phyloP scores from a whole-genome alignment of 2,113 vertebrate genomes.

The Myrmecobius fasciatus region DNA sequence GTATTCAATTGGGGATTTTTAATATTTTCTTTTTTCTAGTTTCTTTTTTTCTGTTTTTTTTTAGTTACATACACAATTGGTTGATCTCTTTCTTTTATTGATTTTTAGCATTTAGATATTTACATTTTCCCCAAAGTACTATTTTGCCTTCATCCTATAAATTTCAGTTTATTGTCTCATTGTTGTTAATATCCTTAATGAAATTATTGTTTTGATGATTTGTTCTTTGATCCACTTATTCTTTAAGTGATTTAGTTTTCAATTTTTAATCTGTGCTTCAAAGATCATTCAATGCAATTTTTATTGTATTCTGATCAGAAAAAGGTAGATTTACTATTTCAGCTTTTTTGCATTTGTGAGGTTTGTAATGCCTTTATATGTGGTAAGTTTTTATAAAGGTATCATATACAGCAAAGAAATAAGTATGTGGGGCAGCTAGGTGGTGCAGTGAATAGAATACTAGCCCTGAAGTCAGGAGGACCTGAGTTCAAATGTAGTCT shows the following conservation, averaged over 20 bases:
- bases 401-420: neutral
- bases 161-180: neutral
- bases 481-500: no score
- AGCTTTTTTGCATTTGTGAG: neutral
- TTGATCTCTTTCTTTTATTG: neutral
- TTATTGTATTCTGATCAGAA: neutral
- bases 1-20: neutral
- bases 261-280: neutral
- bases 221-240: neutral
- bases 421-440: no score
- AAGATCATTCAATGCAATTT: neutral
- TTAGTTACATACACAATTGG: neutral
- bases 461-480: no score
- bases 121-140: neutral
- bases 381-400: neutral
- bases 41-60: neutral
- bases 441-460: no score
- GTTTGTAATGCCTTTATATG: neutral
- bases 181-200: neutral
- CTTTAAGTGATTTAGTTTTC: neutral
- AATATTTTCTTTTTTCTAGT: neutral
- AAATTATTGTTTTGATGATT: neutral
- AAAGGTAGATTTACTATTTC: neutral
- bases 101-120: neutral
- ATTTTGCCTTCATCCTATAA: neutral